Base-by-base conservation (phyloP, 2,888 invertebrate species). In the Eristalinus sepulchralis region DNA sequence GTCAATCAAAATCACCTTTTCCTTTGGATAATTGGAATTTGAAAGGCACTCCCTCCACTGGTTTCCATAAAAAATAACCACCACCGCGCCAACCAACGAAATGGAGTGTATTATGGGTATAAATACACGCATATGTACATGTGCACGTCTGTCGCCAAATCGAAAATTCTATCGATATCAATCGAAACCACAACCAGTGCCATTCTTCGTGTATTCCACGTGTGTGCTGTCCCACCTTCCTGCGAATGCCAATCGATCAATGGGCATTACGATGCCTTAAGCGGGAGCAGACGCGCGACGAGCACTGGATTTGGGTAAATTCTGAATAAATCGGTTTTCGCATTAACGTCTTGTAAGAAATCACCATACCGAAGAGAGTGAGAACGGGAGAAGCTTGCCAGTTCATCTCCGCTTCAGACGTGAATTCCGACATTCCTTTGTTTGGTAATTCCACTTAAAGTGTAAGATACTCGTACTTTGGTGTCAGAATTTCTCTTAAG, bases 401-500 rank as follows among this genome's bases (percentile, higher is more conserved):
- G 34, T 34, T 13, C 39, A 39, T 11, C 55, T 59, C 24, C 0
- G 3, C 13, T 39, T 13, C 36, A n/a, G 13, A 17, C 1, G 6
- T 47, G 47, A 47, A 17, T 17, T n/a, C 13, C 10, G 66, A 31
- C 66, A 36, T 20, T 24, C 36, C 27, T 57, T 22, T 47, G 47
- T 17, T 47, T 47, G 47, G 13, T 6, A 39, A 47, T 17, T 47
- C 47, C 17, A 47, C 47, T 17, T 47, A 47, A 47, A 47, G 47
- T 47, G 47, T 47, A 47, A 47, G 39, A 10, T 59, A 59, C 22
- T 34, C 0, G 39, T 31, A 47, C 22, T 13, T 55, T n/a, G 63
- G 63, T 70, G 33, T 9, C 10, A 60, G 34, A 70, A 59, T 55
- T 73, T 57, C 57, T 24, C 33, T 55, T 36, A 75, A 36, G 57